These are phyloP conservation scores for sheep (Ovis aries) DNA, from an alignment of 2,113 vertebrate genomes.

Conservation along the genomic window ARS-UI_Ramb_v3.0 NC_056057.1:119040001-119040500, in stretches of 20 bases:
- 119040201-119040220: not conserved
- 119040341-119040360: too few relatives aligned
- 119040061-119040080: not conserved
- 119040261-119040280: not conserved
- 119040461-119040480: too few relatives aligned
- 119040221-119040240: accelerated
- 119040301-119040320: not conserved
- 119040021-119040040: not conserved
- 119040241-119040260: not conserved
- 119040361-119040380: too few relatives aligned
- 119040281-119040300: accelerated
- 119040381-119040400: too few relatives aligned
- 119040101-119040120: not conserved
- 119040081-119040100: not conserved
- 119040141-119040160: not conserved
- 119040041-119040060: not conserved
- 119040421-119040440: too few relatives aligned
- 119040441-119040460: too few relatives aligned
- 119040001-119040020: not conserved
- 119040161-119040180: not conserved
- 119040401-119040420: too few relatives aligned
- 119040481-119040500: too few relatives aligned
- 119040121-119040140: not conserved
- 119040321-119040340: too few relatives aligned
- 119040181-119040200: accelerated